Evolutionary conservation across 2,888 invertebrate species (phyloP), one percentile per base, ranked within the genome.

Genomic region (Hirtodrosophila trivittata): DNA sequence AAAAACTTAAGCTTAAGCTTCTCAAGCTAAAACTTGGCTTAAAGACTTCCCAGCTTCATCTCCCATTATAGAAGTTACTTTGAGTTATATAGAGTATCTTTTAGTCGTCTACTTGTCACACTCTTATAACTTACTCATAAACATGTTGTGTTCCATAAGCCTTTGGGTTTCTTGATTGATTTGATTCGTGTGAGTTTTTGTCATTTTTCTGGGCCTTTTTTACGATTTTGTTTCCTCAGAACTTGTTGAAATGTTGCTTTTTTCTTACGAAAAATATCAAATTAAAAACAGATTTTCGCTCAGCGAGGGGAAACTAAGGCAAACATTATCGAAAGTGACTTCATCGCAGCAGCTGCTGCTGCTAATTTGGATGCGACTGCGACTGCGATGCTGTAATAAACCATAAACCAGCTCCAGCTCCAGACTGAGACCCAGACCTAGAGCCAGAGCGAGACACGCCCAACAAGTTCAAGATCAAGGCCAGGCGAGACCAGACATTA

Each of bases 391-490:
- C 50, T 66, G 77, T 68, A 66, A 82, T 62, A 21, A 21, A 21
- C 18, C 68, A 62, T 37, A 49, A 37, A 32, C 18, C 46, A 63
- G 51, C 18, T 18, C 35, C 45, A 21, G 18, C 5, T 2, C 28
- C 9, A 28, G 30, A 14, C 58, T 14, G 41, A 21, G 13, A 18
- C 10, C 39, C 57, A 35, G 26, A 8, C 28, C 28, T 5, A 28
- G 13, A 12, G 12, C 5, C 35, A 35, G 8, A 14, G 4, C 26
- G 42, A 18, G 18, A 46, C 67, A 55, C 33, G 30, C 73, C 43
- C 51, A 18, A 25, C 77, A 77, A 83, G 84, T 83, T 81, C 81
- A 81, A 86, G 81, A 83, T 81, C 81, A 81, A 83, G 84, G 84
- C 66, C 67, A 64, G 35, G 10, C 32, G 1, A 35, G 30, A 33